These are phyloP conservation scores for Muntiacus reevesi DNA, from an alignment of 2,113 vertebrate genomes.

Conservation along the genomic window DNA sequence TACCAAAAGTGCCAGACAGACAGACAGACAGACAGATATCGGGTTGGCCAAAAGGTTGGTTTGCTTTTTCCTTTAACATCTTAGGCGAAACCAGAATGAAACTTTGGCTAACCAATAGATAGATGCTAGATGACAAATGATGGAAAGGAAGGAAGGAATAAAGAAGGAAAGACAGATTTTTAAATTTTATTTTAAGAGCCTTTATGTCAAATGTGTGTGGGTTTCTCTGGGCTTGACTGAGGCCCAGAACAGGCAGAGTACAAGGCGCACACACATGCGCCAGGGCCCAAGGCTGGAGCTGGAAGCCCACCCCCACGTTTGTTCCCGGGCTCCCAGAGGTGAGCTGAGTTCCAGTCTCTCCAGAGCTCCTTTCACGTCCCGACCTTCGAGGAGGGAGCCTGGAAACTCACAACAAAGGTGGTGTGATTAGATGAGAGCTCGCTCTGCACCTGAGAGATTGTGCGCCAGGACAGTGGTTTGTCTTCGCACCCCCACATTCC, in stretches of 20 bases:
- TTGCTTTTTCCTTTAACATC: not conserved
- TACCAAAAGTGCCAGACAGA: not conserved
- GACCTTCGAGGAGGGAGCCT: not conserved
- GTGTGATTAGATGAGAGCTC: not conserved
- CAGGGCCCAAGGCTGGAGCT: not conserved
- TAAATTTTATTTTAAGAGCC: not conserved
- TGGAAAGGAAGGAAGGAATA: not conserved
- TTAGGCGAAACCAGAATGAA: not conserved
- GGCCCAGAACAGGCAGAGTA: not conserved
- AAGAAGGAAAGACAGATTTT: not conserved
- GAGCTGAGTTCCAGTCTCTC: not conserved
- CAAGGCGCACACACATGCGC: accelerated
- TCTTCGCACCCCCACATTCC: too few species aligned
- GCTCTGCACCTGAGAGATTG: too few species aligned
- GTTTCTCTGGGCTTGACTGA: not conserved
- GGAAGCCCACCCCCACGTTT: not conserved
- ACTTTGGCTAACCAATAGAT: not conserved
- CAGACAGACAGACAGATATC: not conserved
- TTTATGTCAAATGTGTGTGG: not conserved
- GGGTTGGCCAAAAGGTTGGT: not conserved
- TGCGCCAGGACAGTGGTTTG: not conserved
- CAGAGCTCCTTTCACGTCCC: accelerated
- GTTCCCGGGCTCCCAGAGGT: accelerated
- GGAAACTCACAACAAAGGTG: not conserved
- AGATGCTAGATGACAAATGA: not conserved